Evolutionary conservation across 2,113 vertebrate genomes (phyloP), one percentile per base, ranked within the genome.

Genomic region (Notechis scutatus): DNA sequence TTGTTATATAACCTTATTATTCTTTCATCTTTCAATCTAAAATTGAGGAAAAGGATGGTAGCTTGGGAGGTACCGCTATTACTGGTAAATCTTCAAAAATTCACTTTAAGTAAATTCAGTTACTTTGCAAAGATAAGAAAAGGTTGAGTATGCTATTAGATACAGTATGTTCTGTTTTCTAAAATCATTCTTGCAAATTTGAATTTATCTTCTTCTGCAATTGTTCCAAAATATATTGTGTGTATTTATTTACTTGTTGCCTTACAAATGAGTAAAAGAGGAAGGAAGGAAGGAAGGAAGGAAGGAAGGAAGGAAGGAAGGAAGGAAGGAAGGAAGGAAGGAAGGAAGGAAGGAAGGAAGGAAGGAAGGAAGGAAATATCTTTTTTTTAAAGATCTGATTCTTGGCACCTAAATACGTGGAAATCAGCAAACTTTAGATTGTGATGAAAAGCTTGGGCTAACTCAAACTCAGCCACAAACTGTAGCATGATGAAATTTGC

Each of bases 41-140:
- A 5, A 55, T 85, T 18, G 1, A 93, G 29, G 74, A 91, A 87
- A 91, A 1, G 8, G 59, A 24, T 4, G 93, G 52, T 56, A 59
- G 39, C 42, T 91, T 86, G 8, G n/a, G 61, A 85, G 12, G 2
- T 57, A 69, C 5, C 93, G 0, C 34, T 20, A 24, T n/a, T 50
- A 88, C 39, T 47, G 14, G 61, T 8, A 59, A 92, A 5, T 15
- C 61, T 95, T 14, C 3, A 86, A 95, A 96, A 92, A 93, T 91
- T 94, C 94, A 26, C 64, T 92, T 64, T 91, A 5, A 26, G 1
- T 74, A 94, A 24, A 20, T 52, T 87, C 5, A 88, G 20, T 57
- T 92, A 4, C 23, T 95, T 96, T 91, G 91, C 54, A 93, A 94
- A 94, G 8, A 88, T 61, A 93, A 94, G 10, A 87, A 56, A 9